Evolutionary conservation across 1,140 invertebrate species (phyloP).

Genomic region (Trypoxylus dichotomus): DNA sequence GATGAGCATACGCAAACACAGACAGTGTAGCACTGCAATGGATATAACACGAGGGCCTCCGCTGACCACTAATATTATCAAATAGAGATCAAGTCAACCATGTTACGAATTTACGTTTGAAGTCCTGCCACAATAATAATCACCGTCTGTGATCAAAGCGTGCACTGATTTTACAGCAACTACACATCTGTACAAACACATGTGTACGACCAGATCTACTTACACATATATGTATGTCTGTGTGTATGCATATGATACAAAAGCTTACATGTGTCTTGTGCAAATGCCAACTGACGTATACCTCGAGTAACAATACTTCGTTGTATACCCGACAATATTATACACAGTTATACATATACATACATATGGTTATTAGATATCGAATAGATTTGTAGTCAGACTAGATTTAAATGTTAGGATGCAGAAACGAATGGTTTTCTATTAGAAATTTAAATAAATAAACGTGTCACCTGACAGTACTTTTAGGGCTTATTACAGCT

Average conservation of each 20-base stretch:
- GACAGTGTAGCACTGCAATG: background rate
- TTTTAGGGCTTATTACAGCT: too few species aligned
- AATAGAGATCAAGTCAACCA: conserved; percentile 24
- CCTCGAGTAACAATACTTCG: too few species aligned
- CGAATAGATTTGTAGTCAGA: too few species aligned
- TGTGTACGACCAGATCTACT: background rate
- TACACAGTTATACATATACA: too few species aligned
- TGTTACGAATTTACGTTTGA: conserved; percentile 10
- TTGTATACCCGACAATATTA: too few species aligned
- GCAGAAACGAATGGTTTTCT: too few species aligned
- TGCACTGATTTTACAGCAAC: background rate
- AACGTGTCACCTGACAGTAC: too few species aligned
- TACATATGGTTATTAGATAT: too few species aligned
- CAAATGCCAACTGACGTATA: too few species aligned
- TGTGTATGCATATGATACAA: background rate
- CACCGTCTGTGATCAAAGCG: conserved; percentile 14
- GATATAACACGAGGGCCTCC: background rate
- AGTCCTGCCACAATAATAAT: conserved; percentile 15
- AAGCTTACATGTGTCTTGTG: too few species aligned
- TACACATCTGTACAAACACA: background rate
- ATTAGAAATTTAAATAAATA: too few species aligned
- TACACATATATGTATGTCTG: background rate
- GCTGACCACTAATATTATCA: conserved; percentile 20
- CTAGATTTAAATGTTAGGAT: too few species aligned
- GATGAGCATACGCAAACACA: background rate